Evolutionary conservation across 2,113 vertebrate species (phyloP).

Genomic region (Morone chrysops): DNA sequence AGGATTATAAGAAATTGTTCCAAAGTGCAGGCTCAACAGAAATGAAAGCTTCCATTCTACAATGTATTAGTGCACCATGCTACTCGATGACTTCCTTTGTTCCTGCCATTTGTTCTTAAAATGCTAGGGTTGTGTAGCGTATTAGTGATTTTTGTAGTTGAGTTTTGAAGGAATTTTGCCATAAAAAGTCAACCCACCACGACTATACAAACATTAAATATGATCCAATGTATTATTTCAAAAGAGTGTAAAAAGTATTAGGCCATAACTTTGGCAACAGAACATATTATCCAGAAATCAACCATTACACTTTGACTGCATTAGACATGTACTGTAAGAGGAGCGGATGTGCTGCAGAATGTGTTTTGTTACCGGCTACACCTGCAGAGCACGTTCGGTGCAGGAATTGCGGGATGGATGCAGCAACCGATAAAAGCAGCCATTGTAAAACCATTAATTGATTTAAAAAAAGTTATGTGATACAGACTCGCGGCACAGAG

Average conservation of each 20-base stretch:
- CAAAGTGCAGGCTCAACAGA: slow-evolving; percentile 30
- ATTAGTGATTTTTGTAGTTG: neutral
- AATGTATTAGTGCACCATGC: neutral
- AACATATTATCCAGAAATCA: slow-evolving; percentile 17
- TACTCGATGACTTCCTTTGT: neutral
- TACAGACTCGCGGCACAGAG: too few relatives aligned
- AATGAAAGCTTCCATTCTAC: slow-evolving; percentile 11
- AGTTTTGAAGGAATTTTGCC: neutral
- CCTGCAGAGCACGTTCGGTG: too few relatives aligned
- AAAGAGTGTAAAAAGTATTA: neutral
- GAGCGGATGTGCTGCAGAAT: too few relatives aligned
- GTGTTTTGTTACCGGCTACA: too few relatives aligned
- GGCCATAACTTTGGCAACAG: neutral
- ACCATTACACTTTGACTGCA: neutral
- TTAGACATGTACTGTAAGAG: too few relatives aligned
- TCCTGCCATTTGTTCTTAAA: neutral
- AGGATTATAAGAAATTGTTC: slow-evolving; percentile 34
- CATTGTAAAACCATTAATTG: too few relatives aligned
- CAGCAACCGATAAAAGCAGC: too few relatives aligned
- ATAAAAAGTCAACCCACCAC: neutral
- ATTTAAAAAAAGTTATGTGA: too few relatives aligned
- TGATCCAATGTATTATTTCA: neutral
- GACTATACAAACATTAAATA: neutral
- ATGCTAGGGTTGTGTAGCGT: neutral
- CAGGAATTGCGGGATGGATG: too few relatives aligned